These are phyloP conservation scores for Gymnocypris eckloni DNA, from an alignment of 2,797 vertebrate species.

Conservation along the genomic window DNA sequence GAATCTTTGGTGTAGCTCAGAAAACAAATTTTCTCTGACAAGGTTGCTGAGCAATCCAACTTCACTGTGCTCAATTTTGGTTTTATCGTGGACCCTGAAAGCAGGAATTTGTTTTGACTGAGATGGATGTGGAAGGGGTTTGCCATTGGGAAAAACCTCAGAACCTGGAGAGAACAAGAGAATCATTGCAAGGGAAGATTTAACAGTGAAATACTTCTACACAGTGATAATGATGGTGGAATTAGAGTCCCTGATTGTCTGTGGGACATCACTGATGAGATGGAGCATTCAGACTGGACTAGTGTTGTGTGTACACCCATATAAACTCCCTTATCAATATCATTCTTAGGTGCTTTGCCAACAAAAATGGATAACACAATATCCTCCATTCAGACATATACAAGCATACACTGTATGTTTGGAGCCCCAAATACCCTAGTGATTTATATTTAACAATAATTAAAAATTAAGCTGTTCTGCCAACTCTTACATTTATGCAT, in stretches of 20 bases:
- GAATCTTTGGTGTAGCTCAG: slow-evolving; percentile 31
- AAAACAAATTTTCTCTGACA: slow-evolving; percentile 18
- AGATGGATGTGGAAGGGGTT: neutral
- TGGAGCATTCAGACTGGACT: slow-evolving; percentile 12
- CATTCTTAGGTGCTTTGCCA: neutral
- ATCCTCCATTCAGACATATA: neutral
- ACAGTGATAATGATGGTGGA: neutral
- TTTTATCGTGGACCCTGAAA: neutral
- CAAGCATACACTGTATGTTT: neutral
- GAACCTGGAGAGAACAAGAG: neutral
- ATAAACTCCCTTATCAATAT: slow-evolving; percentile 24
- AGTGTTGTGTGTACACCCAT: slow-evolving; percentile 33
- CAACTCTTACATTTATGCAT: neutral
- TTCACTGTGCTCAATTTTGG: slow-evolving; percentile 23
- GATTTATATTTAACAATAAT: neutral
- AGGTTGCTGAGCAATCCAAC: neutral
- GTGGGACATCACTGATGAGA: neutral
- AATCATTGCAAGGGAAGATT: neutral
- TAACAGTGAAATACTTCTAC: neutral
- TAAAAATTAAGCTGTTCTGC: neutral
- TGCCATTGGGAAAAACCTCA: neutral
- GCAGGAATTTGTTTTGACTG: slow-evolving; percentile 17
- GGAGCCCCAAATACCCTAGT: neutral
- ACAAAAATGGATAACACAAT: slow-evolving; percentile 12
- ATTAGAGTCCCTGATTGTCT: slow-evolving; percentile 8